Base-by-base conservation (phyloP, 53 echinoderm and acorn worm genomes). In the Patiria pectinifera region DNA sequence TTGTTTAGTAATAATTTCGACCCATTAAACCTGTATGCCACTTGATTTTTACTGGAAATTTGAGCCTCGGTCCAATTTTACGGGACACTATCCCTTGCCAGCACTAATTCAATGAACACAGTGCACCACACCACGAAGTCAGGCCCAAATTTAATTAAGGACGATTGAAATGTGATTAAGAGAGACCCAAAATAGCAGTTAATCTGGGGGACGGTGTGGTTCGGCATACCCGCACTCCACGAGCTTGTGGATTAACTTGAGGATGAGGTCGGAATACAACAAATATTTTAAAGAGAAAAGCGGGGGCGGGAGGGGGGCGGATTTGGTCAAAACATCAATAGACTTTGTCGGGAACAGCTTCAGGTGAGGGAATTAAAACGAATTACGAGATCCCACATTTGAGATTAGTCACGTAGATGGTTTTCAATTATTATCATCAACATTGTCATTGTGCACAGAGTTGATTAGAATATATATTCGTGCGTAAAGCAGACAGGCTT, bases 141-240 rank as follows among this genome's bases (percentile, higher is more conserved):
- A 59, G 9, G 19, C 26, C 15, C 23, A 59, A 53, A 77, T 78
- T 87, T 19, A 87, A 77, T 87, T 77, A 77, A 15, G 26, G 26
- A 2, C 44, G 62, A 21, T 26, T 19, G 1, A 60, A 87, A 87
- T 59, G 74, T 12, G 77, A 87, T 87, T 87, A 87, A 12, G 2
- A 2, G 8, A 16, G 87, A 87, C 61, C 8, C 3, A 60, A 76
- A 87, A 87, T 87, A 87, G 78, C 76, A 48, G 70, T 86, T 86
- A 86, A 86, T 86, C 53, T 53, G 6, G 6, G 53, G 53, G 53
- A 53, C 53, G 43, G 7, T 66, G 69, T 69, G 43, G 70, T 75
- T 13, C 7, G 59, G 85, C 21, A 44, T 85, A n/a, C 63, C 69
- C 45, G 9, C 6, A 25, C 85, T 7, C 4, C 2, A 45, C 43